Percentiles rank a stretch among this genome's conserved stretches.
These are phyloP conservation scores for Lycocerus yunnanus DNA, from an alignment of 2,888 invertebrate species.

Conservation along the genomic window DNA sequence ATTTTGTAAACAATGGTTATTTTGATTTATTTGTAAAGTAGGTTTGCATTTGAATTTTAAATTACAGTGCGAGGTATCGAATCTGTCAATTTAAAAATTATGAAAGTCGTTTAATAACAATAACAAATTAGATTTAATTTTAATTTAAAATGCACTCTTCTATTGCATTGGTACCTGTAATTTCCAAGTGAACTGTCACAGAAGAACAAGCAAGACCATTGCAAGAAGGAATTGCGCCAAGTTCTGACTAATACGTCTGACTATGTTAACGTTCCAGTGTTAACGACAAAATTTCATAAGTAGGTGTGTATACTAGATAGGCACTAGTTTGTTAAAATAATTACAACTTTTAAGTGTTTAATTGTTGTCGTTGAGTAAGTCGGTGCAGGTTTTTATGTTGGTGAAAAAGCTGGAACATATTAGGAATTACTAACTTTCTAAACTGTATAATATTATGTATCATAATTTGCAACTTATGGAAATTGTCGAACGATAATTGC, in stretches of 20 bases:
- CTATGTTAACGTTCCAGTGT: background rate
- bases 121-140: slow-evolving; percentile 11
- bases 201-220: background rate
- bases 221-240: background rate
- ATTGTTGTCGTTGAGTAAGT: background rate
- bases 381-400: background rate
- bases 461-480: background rate
- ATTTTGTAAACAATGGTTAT: slow-evolving; percentile 21
- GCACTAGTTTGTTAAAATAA: background rate
- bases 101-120: slow-evolving; percentile 21
- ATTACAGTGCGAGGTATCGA: background rate
- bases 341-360: background rate
- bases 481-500: background rate
- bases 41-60: slow-evolving; percentile 27
- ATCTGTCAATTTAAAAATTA: slow-evolving; percentile 13
- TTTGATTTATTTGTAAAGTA: slow-evolving; percentile 14
- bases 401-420: background rate
- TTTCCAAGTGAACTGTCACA: background rate
- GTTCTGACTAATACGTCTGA: slow-evolving; percentile 11
- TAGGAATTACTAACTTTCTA: background rate
- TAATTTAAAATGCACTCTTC: background rate
- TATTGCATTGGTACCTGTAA: background rate
- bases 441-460: background rate
- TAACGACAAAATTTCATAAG: slow-evolving; percentile 11
- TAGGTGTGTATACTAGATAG: slow-evolving; percentile 1